These are phyloP conservation scores for rabbit (Oryctolagus cuniculus) DNA, from an alignment of 2,113 vertebrate genomes.

Conservation along the genomic window mOryCun1.1 NC_091451.1:9744001-9744500, in stretches of 20 bases:
- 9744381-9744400: background rate
- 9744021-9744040: conserved; percentile 40
- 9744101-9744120: conserved; percentile 97
- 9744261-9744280: background rate
- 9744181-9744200: conserved; percentile 92
- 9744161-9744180: conserved; percentile 95
- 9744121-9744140: conserved; percentile 96
- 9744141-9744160: conserved; percentile 95
- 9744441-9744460: conserved; percentile 5
- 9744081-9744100: background rate
- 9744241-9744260: conserved; percentile 91
- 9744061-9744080: background rate
- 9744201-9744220: conserved; percentile 94
- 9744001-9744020: background rate
- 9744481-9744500: background rate
- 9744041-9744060: background rate
- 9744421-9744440: conserved; percentile 35
- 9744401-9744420: conserved; percentile 32
- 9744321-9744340: conserved; percentile 24
- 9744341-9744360: background rate
- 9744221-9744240: conserved; percentile 98
- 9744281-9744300: conserved; percentile 33
- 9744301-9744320: background rate
- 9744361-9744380: conserved; percentile 43
- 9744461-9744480: conserved; percentile 9